Evolutionary conservation across 2,888 invertebrate genomes (phyloP), one percentile per base, ranked within the genome.

Genomic region (Hirtodrosophila alboralis): DNA sequence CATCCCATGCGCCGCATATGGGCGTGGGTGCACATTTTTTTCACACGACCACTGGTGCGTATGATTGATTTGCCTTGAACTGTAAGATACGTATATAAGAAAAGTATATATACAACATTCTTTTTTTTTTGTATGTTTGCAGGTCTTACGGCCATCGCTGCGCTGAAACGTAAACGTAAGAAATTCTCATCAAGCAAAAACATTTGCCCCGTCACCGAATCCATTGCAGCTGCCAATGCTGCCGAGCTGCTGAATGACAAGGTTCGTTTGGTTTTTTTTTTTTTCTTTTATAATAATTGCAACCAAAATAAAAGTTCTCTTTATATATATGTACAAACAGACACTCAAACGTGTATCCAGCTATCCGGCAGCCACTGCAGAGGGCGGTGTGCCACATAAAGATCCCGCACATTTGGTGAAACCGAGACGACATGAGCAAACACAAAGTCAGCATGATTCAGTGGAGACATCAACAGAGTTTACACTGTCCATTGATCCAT

Each of bases 141-240:
- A 90, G 90, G 90, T 58, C 78, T 90, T 1, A 90, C 89, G 16
- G 95, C 95, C 48, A 91, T 96, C 66, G 95, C 95, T 1, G 93
- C 95, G 16, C 92, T 96, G 52, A 94, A 94, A 88, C 93, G 94
- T 87, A 96, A 96, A 90, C 93, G 96, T 68, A 96, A 96, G 91
- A 95, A 95, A 89, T 96, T 96, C 91, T 95, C 95, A 0, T 94
- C 95, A 68, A 95, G 95, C 59, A 92, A 95, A 78, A 94, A 94
- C 64, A 92, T 93, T 45, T 94, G 92, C 76, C 93, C 93, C 4
- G 91, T 92, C 27, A 91, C 91, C 47, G 90, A 91, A 59, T 91
- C 91, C 8, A 89, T 89, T 60, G 84, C 89, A 26, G 80, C 88
- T 26, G 62, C 77, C 18, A 81, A 76, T 52, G 60, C 70, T 4